Percentiles rank a stretch among this genome's conserved stretches.
Evolutionary conservation across 2,888 invertebrate species (phyloP).

Genomic region (Elmis aenea): DNA sequence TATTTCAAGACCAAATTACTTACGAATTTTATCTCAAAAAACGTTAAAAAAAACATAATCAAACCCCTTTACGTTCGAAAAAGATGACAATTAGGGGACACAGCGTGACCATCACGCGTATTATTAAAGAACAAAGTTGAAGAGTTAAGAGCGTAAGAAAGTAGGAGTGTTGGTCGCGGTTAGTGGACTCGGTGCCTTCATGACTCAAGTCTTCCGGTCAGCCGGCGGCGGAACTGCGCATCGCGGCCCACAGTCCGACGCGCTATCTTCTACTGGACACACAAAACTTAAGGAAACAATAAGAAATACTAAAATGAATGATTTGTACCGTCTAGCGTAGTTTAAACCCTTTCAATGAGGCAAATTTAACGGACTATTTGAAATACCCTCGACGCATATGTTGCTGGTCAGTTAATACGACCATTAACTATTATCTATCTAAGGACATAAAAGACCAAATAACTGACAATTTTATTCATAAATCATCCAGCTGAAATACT

Average conservation of each 20-base stretch:
- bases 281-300: slow-evolving; percentile 24
- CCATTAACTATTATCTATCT: too few relatives aligned
- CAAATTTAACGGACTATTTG: slow-evolving; percentile 14
- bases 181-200: slow-evolving; percentile 35
- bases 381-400: too few relatives aligned
- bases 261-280: slow-evolving; percentile 28
- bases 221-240: slow-evolving; percentile 39
- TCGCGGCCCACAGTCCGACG: slow-evolving; percentile 26
- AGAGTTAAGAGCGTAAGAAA: slow-evolving; percentile 31
- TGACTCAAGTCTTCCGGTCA: slow-evolving; percentile 39
- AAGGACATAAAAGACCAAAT: too few relatives aligned
- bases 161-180: slow-evolving; percentile 39
- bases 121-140: slow-evolving; percentile 18
- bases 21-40: too few relatives aligned
- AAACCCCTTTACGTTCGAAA: slow-evolving; percentile 11
- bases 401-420: too few relatives aligned
- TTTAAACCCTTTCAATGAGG: slow-evolving; percentile 3
- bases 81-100: slow-evolving; percentile 22
- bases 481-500: too few relatives aligned
- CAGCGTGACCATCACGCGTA: slow-evolving; percentile 25
- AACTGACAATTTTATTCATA: too few relatives aligned
- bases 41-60: too few relatives aligned
- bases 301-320: slow-evolving; percentile 17
- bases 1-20: too few relatives aligned
- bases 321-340: slow-evolving; percentile 8